phyloP scores from a whole-genome alignment of 2,113 vertebrate genomes.

The Salminus brasiliensis region DNA sequence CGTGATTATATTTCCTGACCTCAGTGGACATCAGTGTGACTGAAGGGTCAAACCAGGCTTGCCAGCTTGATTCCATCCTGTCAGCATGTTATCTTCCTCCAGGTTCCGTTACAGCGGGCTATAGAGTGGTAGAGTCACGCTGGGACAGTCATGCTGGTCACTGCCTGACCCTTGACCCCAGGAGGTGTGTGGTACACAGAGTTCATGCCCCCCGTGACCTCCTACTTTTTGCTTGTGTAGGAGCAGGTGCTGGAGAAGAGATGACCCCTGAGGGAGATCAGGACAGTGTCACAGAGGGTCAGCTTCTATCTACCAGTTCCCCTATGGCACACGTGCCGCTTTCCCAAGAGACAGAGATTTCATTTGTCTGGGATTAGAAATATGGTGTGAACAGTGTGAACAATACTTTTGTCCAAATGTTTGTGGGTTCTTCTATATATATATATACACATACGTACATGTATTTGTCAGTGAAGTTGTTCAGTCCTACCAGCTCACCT shows the following conservation, averaged over 20 bases:
- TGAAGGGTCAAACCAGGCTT: slow-evolving; percentile 6
- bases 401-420: too few species aligned
- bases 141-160: slow-evolving; percentile 35
- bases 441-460: too few species aligned
- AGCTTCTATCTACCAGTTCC: slow-evolving; percentile 43
- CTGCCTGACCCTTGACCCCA: slow-evolving; percentile 47
- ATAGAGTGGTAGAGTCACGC: slow-evolving; percentile 3
- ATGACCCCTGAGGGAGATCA: slow-evolving; percentile 40
- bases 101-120: slow-evolving; percentile 18
- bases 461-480: too few species aligned
- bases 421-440: too few species aligned
- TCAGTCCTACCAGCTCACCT: too few species aligned
- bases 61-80: not conserved
- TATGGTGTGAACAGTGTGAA: not conserved
- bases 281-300: slow-evolving; percentile 25
- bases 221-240: slow-evolving; percentile 40
- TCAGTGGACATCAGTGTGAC: slow-evolving; percentile 12
- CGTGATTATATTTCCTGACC: slow-evolving; percentile 6
- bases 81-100: slow-evolving; percentile 32
- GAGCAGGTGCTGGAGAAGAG: slow-evolving; percentile 57
- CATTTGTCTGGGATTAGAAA: not conserved
- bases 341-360: slow-evolving; percentile 42
- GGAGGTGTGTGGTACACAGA: slow-evolving; percentile 49
- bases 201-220: slow-evolving; percentile 37
- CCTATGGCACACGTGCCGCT: slow-evolving; percentile 48